Evolutionary conservation across 2,888 invertebrate species (phyloP).

Genomic region (Malthinus flaveolus): DNA sequence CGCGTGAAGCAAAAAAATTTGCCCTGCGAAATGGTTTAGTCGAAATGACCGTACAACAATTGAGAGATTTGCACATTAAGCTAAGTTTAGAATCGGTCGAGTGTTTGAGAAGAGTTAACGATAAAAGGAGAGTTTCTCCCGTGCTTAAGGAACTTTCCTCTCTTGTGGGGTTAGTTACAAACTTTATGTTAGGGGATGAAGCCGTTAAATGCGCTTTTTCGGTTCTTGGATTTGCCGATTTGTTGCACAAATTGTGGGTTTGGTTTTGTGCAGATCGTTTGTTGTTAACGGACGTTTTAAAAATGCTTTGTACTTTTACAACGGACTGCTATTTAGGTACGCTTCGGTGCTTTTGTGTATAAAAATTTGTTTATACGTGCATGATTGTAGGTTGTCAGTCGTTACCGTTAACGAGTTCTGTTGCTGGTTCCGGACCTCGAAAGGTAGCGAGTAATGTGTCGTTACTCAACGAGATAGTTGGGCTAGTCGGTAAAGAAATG

Average conservation of each 20-base stretch:
- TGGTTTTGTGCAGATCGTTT: slow-evolving; percentile 66
- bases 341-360: slow-evolving; percentile 6
- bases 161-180: slow-evolving; percentile 61
- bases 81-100: slow-evolving; percentile 57
- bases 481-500: slow-evolving; percentile 57
- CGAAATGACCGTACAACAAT: slow-evolving; percentile 49
- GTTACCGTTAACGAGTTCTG: slow-evolving; percentile 57
- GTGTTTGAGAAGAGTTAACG: slow-evolving; percentile 50
- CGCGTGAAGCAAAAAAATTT: slow-evolving; percentile 54
- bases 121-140: slow-evolving; percentile 55
- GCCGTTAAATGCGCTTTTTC: slow-evolving; percentile 62
- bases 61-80: slow-evolving; percentile 56
- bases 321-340: slow-evolving; percentile 65
- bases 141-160: slow-evolving; percentile 61
- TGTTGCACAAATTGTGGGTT: slow-evolving; percentile 67
- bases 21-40: slow-evolving; percentile 53
- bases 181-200: slow-evolving; percentile 61
- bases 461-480: slow-evolving; percentile 58
- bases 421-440: slow-evolving; percentile 58
- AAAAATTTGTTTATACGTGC: neutral
- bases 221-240: slow-evolving; percentile 60
- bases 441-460: slow-evolving; percentile 58
- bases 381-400: slow-evolving; percentile 56
- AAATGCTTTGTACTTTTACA: slow-evolving; percentile 65
- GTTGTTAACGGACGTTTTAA: slow-evolving; percentile 59